A percentile compares a stretch with the other conserved stretches of the same genome.
Evolutionary conservation across 92 coral and sea anemone genomes (phyloP).

Genomic region (Diadumene lineata): DNA sequence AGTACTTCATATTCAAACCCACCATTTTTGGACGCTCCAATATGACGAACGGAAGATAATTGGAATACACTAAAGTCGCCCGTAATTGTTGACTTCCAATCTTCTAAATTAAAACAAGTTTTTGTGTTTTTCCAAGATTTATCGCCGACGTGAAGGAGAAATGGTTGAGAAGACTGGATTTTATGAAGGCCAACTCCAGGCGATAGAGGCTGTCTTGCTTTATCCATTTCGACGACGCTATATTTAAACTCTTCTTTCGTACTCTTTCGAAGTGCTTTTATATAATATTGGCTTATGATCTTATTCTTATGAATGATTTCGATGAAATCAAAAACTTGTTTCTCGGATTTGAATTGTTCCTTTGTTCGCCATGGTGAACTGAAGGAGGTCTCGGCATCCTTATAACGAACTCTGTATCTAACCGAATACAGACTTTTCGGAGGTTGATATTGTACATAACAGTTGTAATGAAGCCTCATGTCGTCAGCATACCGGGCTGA

Average conservation of each 20-base stretch:
- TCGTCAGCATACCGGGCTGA: conserved; percentile 40
- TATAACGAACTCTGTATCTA: conserved; percentile 54
- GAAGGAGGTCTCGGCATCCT: conserved; percentile 41
- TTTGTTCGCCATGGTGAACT: conserved; percentile 53
- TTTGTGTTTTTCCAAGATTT: conserved; percentile 51
- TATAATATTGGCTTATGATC: conserved; percentile 15
- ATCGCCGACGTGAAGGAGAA: conserved; percentile 41
- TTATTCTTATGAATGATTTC: conserved; percentile 44
- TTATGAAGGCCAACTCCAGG: conserved; percentile 12
- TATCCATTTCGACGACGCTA: conserved; percentile 39
- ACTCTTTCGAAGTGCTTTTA: conserved; percentile 46
- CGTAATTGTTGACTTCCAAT: conserved; percentile 46
- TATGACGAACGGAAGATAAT: conserved; percentile 29
- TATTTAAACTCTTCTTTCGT: conserved; percentile 29
- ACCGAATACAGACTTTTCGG: conserved; percentile 54
- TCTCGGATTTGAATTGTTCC: conserved; percentile 11
- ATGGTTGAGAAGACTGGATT: conserved; percentile 56
- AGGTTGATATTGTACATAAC: conserved; percentile 48
- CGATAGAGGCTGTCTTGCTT: conserved; percentile 10
- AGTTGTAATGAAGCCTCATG: conserved; percentile 56
- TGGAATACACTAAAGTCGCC: conserved; percentile 35
- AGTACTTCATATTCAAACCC: conserved; percentile 38
- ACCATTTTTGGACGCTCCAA: conserved; percentile 30
- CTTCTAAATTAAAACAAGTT: conserved; percentile 50
- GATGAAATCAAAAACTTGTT: conserved; percentile 48